A percentile compares a stretch with the other conserved stretches of the same genome.
These are phyloP conservation scores for Electrona antarctica DNA, from an alignment of 2,113 vertebrate species.

Conservation along the genomic window DNA sequence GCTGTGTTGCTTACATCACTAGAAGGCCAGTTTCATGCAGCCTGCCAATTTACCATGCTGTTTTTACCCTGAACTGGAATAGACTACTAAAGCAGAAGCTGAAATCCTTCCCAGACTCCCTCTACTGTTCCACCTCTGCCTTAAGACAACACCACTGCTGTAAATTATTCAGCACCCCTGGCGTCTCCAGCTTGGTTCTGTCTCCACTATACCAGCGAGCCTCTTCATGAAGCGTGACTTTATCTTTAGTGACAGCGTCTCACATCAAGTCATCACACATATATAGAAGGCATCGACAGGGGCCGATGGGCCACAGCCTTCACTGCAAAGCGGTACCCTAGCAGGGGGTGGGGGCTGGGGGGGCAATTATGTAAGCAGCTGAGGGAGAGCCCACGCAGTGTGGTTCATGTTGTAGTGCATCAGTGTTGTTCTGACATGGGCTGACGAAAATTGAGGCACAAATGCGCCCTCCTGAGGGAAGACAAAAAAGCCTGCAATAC, in stretches of 20 bases:
- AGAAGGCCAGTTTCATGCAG: too few species aligned
- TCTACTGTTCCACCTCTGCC: slow-evolving; percentile 44
- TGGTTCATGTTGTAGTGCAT: slow-evolving; percentile 20
- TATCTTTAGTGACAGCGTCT: slow-evolving; percentile 35
- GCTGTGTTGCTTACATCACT: too few species aligned
- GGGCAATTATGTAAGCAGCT: neutral
- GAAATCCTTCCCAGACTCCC: slow-evolving; percentile 36
- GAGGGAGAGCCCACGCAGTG: neutral
- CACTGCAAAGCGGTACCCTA: neutral
- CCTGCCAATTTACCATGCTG: too few species aligned
- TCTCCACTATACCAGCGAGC: slow-evolving; percentile 12
- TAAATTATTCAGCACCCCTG: slow-evolving; percentile 57
- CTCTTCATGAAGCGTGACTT: slow-evolving; percentile 17
- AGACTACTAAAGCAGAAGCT: slow-evolving; percentile 11
- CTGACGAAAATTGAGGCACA: neutral
- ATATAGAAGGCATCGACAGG: neutral
- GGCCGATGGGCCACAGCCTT: neutral
- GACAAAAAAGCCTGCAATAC: neutral
- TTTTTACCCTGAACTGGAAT: slow-evolving; percentile 9
- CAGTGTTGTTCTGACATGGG: neutral
- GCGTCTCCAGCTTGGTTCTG: slow-evolving; percentile 7
- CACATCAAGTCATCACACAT: slow-evolving; percentile 14
- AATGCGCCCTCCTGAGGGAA: neutral
- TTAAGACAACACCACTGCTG: slow-evolving; percentile 32
- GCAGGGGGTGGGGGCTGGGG: neutral